Evolutionary conservation across 2,113 vertebrate genomes (phyloP).

Genomic region (Geococcyx californianus): DNA sequence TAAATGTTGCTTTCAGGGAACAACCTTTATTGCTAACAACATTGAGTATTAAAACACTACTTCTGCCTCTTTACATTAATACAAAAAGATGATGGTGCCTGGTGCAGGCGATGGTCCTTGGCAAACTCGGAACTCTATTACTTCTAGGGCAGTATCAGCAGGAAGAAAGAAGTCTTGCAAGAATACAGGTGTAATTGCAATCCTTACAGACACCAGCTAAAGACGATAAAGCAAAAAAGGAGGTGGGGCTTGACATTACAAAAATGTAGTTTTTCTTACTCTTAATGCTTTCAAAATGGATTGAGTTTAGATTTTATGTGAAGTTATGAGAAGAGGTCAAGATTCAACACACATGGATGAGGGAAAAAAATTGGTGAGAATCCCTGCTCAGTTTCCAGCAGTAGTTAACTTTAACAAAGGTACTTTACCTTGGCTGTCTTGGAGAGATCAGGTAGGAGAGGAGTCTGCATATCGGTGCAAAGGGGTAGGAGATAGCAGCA

Average conservation of each 20-base stretch:
- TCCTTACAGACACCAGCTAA: neutral
- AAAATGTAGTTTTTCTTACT: neutral
- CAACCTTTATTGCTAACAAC: neutral
- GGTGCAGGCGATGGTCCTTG: neutral
- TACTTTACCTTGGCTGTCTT: neutral
- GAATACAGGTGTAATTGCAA: neutral
- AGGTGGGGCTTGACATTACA: neutral
- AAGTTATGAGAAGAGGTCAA: neutral
- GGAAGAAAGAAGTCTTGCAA: neutral
- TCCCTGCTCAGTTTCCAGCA: rapidly evolving
- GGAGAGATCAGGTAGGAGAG: neutral
- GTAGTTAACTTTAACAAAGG: neutral
- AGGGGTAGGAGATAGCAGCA: neutral
- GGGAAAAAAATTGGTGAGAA: neutral
- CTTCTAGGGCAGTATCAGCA: neutral
- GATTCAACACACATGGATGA: neutral
- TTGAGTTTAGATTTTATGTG: neutral
- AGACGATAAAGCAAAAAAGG: neutral
- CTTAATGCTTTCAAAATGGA: neutral
- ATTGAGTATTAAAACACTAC: neutral
- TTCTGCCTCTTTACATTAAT: neutral
- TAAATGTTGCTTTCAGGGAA: neutral
- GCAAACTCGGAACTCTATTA: neutral
- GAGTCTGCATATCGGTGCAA: neutral
- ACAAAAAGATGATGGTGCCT: neutral